phyloP scores from a whole-genome alignment of 1,140 invertebrate species.

The Cydia pomonella region DNA sequence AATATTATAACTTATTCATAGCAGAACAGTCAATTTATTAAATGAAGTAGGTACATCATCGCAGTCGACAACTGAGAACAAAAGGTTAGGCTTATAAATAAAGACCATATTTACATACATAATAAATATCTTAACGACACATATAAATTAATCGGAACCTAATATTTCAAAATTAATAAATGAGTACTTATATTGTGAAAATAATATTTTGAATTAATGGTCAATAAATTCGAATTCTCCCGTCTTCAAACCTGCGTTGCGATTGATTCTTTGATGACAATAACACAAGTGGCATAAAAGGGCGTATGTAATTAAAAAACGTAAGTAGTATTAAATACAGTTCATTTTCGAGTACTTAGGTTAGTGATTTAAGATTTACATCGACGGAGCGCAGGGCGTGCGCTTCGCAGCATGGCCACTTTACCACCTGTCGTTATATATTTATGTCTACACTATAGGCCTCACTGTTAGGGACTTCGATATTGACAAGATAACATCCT shows the following conservation, averaged over 20 bases:
- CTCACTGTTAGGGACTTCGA: slow-evolving; percentile 80
- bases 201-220: slow-evolving; percentile 81
- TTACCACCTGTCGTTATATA: slow-evolving; percentile 80
- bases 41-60: slow-evolving; percentile 49
- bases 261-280: slow-evolving; percentile 44
- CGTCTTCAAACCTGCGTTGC: slow-evolving; percentile 78
- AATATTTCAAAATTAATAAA: slow-evolving; percentile 81
- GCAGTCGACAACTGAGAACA: slow-evolving; percentile 64
- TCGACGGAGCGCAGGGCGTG: slow-evolving; percentile 55
- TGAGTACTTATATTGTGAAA: slow-evolving; percentile 81
- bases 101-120: slow-evolving; percentile 79
- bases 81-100: slow-evolving; percentile 78
- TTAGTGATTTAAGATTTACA: slow-evolving; percentile 45
- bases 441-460: slow-evolving; percentile 80
- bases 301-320: slow-evolving; percentile 45
- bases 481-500: slow-evolving; percentile 82
- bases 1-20: slow-evolving; percentile 21
- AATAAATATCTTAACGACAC: slow-evolving; percentile 80
- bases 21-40: slow-evolving; percentile 44
- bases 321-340: slow-evolving; percentile 52
- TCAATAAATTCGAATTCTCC: slow-evolving; percentile 80
- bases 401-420: slow-evolving; percentile 77
- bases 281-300: slow-evolving; percentile 41
- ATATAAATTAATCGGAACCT: slow-evolving; percentile 81
- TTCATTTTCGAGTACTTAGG: slow-evolving; percentile 53